A percentile compares a stretch with the other conserved stretches of the same genome.
Conservation (phyloP, 2,888 invertebrate genomes). For the Tuta absoluta region DNA sequence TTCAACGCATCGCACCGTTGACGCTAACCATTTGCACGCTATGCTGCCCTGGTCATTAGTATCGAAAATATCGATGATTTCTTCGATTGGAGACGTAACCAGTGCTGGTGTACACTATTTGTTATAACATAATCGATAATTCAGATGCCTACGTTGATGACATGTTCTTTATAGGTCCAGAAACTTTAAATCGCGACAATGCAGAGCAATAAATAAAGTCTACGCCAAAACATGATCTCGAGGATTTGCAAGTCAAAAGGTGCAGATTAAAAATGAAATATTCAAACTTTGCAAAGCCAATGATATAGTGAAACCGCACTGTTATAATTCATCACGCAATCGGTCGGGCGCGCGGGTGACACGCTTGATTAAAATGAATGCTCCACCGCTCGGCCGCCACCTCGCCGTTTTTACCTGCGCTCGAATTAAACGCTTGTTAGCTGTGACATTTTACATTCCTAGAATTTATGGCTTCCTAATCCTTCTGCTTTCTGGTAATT, state of each 20-base stretch:
- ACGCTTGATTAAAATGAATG: constrained; percentile 63
- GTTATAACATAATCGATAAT: neutral
- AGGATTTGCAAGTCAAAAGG: constrained; percentile 22
- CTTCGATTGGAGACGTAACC: constrained; percentile 21
- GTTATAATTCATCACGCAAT: constrained; percentile 58
- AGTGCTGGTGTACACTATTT: neutral
- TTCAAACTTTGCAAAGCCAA: constrained; percentile 13
- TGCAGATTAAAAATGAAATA: constrained; percentile 12
- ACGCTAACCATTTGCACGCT: constrained; percentile 48
- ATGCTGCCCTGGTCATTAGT: constrained; percentile 58
- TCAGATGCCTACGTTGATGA: neutral
- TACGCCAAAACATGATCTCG: constrained; percentile 1
- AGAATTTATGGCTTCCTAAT: constrained; percentile 56
- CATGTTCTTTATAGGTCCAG: neutral
- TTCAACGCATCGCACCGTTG: constrained; percentile 32
- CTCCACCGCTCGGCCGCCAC: constrained; percentile 34
- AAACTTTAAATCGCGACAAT: neutral
- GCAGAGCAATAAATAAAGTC: constrained; percentile 2
- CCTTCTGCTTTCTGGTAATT: constrained; percentile 36
- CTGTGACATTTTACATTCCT: constrained; percentile 48
- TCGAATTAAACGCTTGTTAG: constrained; percentile 57
- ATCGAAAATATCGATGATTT: constrained; percentile 60
- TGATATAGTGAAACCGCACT: constrained; percentile 31
- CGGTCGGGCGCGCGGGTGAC: constrained; percentile 46
- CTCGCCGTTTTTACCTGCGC: constrained; percentile 53